Conservation (phyloP, 2,797 vertebrate species). For the Denticeps clupeoides region DNA sequence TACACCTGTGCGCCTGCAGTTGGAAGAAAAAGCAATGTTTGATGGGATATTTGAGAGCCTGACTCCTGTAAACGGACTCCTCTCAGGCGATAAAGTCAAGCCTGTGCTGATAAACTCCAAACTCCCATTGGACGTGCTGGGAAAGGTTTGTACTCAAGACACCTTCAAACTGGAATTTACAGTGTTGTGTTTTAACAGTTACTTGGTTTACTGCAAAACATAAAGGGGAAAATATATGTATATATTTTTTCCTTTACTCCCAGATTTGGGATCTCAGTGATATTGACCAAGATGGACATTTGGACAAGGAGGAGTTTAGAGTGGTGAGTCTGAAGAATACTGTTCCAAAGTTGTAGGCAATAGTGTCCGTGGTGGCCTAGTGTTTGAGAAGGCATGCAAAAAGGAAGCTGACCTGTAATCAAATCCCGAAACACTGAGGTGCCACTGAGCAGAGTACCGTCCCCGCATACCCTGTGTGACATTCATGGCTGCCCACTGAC, state of each 20-base stretch:
- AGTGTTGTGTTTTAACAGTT: neutral
- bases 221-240: neutral
- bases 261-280: constrained; percentile 98
- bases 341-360: too few species aligned
- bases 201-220: neutral
- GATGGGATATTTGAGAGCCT: constrained; percentile 96
- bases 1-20: constrained; percentile 44
- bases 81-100: constrained; percentile 93
- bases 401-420: too few species aligned
- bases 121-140: constrained; percentile 89
- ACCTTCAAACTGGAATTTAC: too few species aligned
- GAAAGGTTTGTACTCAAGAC: constrained; percentile 64
- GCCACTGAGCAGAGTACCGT: too few species aligned
- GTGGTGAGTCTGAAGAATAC: constrained; percentile 72
- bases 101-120: constrained; percentile 97
- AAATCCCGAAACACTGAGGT: too few species aligned
- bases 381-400: too few species aligned
- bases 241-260: constrained; percentile 1
- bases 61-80: constrained; percentile 76
- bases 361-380: too few species aligned
- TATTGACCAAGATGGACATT: constrained; percentile 85
- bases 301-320: constrained; percentile 93
- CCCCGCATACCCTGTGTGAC: too few species aligned
- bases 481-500: too few species aligned
- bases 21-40: constrained; percentile 93